Evolutionary conservation across 2,888 invertebrate species (phyloP).

Genomic region (Agriopis aurantiaria): DNA sequence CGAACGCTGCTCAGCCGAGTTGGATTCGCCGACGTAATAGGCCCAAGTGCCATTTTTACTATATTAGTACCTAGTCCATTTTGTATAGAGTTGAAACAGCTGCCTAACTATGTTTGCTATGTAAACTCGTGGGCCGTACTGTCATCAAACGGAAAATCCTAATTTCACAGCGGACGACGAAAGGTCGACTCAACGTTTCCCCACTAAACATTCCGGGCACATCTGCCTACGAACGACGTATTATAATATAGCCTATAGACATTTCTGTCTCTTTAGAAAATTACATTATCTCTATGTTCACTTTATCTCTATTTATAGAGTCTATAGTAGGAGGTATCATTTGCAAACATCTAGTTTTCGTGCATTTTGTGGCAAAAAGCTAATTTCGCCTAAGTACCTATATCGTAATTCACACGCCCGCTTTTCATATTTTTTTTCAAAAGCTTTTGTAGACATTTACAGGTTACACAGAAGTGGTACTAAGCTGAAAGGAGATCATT

Average conservation of each 20-base stretch:
- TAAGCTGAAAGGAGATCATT: too few relatives aligned
- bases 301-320: neutral
- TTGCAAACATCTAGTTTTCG: too few relatives aligned
- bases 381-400: too few relatives aligned
- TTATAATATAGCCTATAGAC: slow-evolving; percentile 13
- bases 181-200: slow-evolving; percentile 23
- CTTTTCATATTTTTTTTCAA: too few relatives aligned
- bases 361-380: too few relatives aligned
- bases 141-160: slow-evolving; percentile 48
- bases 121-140: slow-evolving; percentile 29
- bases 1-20: too few relatives aligned
- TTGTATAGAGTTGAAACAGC: slow-evolving; percentile 8
- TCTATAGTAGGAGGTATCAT: too few relatives aligned
- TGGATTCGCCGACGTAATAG: too few relatives aligned
- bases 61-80: too few relatives aligned
- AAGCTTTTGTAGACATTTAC: neutral
- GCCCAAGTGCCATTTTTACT: too few relatives aligned
- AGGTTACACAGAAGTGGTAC: neutral
- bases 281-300: neutral
- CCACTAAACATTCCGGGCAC: slow-evolving; percentile 11
- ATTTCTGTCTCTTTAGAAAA: neutral
- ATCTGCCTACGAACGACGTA: slow-evolving; percentile 12
- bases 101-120: slow-evolving; percentile 22
- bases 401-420: too few relatives aligned
- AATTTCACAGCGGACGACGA: slow-evolving; percentile 47